These are phyloP conservation scores for Diarsia dahlii DNA, from an alignment of 2,888 invertebrate species.

Conservation along the genomic window DNA sequence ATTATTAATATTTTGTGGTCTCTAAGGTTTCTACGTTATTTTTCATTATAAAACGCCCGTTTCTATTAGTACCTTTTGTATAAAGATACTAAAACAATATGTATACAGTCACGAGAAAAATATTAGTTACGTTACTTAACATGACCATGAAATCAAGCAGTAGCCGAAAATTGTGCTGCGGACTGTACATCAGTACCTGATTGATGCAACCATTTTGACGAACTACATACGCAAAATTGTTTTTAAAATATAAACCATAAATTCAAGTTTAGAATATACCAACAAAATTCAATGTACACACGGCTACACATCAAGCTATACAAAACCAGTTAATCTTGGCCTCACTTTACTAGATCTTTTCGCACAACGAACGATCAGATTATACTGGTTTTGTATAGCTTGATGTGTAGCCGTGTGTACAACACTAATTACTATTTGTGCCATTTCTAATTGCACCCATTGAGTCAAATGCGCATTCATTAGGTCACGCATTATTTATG, in stretches of 20 bases:
- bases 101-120: no score
- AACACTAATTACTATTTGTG: neutral
- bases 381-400: no score
- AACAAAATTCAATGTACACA: neutral
- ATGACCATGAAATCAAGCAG: no score
- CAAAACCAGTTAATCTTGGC: no score
- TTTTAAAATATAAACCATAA: neutral
- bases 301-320: no score
- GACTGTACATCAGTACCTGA: neutral
- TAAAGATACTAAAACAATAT: neutral
- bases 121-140: no score
- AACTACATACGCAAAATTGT: neutral
- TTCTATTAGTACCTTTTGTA: neutral
- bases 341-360: no score
- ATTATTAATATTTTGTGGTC: neutral
- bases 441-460: neutral
- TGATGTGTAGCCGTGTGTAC: no score
- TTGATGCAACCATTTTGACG: neutral
- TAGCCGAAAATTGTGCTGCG: no score
- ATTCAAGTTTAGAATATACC: neutral
- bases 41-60: neutral
- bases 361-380: no score
- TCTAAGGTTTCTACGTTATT: neutral
- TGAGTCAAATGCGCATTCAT: neutral
- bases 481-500: slow-evolving; percentile 10